Evolutionary conservation across 2,797 vertebrate genomes (phyloP), one percentile per base, ranked within the genome.

Genomic region (Leucoraja ocellata): DNA sequence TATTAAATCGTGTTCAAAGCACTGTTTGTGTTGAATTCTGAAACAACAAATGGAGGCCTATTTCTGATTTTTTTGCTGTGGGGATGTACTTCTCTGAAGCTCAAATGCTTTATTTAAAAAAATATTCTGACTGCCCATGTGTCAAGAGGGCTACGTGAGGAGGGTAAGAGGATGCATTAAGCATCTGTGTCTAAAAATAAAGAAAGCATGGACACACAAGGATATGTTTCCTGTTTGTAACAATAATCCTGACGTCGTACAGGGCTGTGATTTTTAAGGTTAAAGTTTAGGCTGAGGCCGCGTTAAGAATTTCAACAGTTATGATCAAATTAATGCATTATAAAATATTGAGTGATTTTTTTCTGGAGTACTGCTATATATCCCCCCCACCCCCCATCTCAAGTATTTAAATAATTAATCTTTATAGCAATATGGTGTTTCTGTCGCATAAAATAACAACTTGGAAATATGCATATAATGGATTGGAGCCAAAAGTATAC

Each of bases 181-280:
- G 79, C 93, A 94, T 71, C 2, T 68, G 90, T 10, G 77, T 94
- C 96, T 96, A 96, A 96, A 96, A 96, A 96, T 96, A 97, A 92
- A 92, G 71, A 74, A 54, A 92, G 46, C 71, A n/a, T 92, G 90
- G 71, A 92, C 39, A 92, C 71, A 88, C 11, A 46, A 92, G 90
- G 71, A 92, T 92, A 71, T 92, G 90, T 92, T 92, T 92, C 90
- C 90, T 92, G 90, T 92, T 91, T 76, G 71, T 76, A 92, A 92
- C 90, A 92, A 74, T 92, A 92, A 92, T 76, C 39, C 71, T 74
- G 90, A 73, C 36, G 36, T 39, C 21, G 90, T 73, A 58, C 39
- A 74, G 90, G 71, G 39, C 25, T 54, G 23, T 92, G 90, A 76
- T 76, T 76, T 28, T 91, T 91, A 36, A 90, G 86, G 36, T 74